phyloP scores from a whole-genome alignment of 2,888 invertebrate species.

The Galeopsomyia nigrocyanea region DNA sequence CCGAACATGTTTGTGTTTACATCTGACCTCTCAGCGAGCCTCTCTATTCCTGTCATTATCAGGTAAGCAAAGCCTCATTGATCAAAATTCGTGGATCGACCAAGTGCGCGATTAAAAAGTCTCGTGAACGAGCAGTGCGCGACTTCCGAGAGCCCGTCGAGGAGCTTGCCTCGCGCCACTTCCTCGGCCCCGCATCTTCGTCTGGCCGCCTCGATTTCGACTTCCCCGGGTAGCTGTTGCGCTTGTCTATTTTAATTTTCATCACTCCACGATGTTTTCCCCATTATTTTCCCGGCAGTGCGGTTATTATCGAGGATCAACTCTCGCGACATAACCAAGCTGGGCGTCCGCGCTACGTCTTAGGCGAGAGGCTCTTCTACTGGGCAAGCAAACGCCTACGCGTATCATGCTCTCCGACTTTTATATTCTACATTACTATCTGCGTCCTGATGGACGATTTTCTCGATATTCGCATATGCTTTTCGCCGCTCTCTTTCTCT shows the following conservation, averaged over 20 bases:
- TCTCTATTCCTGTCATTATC: slow-evolving; percentile 76
- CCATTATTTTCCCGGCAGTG: not conserved
- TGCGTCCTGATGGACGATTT: not conserved
- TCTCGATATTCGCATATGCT: not conserved
- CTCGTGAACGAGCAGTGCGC: no score
- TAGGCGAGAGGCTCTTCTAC: not conserved
- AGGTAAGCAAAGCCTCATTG: slow-evolving; percentile 66
- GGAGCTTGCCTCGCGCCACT: not conserved
- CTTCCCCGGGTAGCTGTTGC: not conserved
- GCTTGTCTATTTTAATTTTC: not conserved
- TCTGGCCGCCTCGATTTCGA: not conserved
- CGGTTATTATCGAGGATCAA: not conserved
- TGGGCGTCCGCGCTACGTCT: slow-evolving; percentile 13
- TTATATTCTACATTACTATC: not conserved
- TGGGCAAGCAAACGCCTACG: slow-evolving; percentile 1
- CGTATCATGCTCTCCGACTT: not conserved
- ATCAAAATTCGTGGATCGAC: not conserved
- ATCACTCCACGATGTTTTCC: not conserved
- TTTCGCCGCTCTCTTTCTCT: not conserved
- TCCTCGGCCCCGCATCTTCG: not conserved
- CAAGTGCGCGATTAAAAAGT: not conserved
- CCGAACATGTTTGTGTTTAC: slow-evolving; percentile 81
- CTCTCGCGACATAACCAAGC: slow-evolving; percentile 34
- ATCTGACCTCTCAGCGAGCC: slow-evolving; percentile 78
- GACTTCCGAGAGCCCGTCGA: not conserved